These are phyloP conservation scores for Drosophila vallismaia DNA, from an alignment of 2,888 invertebrate genomes.

Conservation along the genomic window DNA sequence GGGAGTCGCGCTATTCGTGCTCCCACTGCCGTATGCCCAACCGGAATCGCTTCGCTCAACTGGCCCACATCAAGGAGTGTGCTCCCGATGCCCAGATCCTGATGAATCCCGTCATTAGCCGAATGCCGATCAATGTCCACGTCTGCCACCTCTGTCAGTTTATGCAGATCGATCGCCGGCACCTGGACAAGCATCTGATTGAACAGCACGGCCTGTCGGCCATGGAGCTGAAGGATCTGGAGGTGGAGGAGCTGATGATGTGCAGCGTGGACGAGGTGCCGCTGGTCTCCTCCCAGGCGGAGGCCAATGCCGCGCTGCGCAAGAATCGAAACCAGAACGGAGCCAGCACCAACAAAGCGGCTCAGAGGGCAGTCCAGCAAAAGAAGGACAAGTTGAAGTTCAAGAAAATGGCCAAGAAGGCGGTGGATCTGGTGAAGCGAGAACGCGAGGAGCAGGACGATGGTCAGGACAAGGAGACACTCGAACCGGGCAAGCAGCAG, in stretches of 20 bases:
- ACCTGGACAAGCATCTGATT: conserved; percentile 87
- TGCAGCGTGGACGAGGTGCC: conserved; percentile 32
- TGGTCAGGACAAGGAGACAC: not conserved
- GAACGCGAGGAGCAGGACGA: not conserved
- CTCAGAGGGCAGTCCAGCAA: not conserved
- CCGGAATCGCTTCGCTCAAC: conserved; percentile 18
- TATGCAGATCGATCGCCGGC: conserved; percentile 87
- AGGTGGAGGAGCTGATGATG: conserved; percentile 40
- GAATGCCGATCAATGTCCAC: conserved; percentile 84
- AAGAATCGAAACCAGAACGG: not conserved
- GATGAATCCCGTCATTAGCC: not conserved
- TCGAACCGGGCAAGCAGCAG: too few relatives aligned
- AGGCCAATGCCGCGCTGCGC: not conserved
- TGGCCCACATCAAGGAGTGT: conserved; percentile 52
- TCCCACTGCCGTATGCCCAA: conserved; percentile 84
- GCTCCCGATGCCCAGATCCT: conserved; percentile 24
- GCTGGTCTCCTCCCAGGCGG: not conserved
- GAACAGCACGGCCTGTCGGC: conserved; percentile 68
- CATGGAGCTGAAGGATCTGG: not conserved
- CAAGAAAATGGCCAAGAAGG: conserved; percentile 11
- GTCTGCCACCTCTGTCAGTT: conserved; percentile 90
- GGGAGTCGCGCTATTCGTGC: conserved; percentile 90
- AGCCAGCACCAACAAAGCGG: not conserved
- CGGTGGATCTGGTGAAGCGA: not conserved
- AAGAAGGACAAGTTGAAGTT: conserved; percentile 1